phyloP scores from a whole-genome alignment of 1,140 invertebrate genomes.

The Lasioglossum baleicum region DNA sequence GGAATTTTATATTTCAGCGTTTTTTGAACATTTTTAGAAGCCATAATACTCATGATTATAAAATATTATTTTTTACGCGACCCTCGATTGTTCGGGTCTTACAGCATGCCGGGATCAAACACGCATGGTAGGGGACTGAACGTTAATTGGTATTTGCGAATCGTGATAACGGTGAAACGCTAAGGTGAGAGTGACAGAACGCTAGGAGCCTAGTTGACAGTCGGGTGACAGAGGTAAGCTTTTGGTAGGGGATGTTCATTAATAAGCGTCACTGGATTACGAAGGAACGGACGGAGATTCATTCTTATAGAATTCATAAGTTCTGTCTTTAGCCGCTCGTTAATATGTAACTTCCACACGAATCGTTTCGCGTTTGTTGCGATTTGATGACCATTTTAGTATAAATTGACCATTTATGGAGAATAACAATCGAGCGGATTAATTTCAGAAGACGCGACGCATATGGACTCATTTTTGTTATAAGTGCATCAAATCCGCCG shows the following conservation, averaged over 20 bases:
- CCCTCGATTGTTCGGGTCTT: background rate
- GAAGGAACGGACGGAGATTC: background rate
- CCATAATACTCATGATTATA: too few relatives aligned
- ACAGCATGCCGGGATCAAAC: background rate
- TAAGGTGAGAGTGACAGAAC: background rate
- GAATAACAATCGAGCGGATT: too few relatives aligned
- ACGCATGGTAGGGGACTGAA: background rate
- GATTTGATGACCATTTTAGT: too few relatives aligned
- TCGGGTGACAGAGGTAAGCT: background rate
- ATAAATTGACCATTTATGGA: too few relatives aligned
- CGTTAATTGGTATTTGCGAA: slow-evolving; percentile 2
- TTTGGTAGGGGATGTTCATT: background rate
- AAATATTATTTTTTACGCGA: background rate
- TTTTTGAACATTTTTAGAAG: too few relatives aligned
- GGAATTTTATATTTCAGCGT: too few relatives aligned
- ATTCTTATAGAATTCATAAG: background rate
- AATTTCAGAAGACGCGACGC: too few relatives aligned
- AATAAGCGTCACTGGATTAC: background rate
- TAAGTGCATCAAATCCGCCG: too few relatives aligned
- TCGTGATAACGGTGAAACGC: background rate
- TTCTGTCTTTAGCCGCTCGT: background rate
- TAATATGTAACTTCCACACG: background rate
- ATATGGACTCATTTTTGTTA: too few relatives aligned
- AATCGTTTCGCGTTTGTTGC: too few relatives aligned
- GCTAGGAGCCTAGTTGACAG: background rate